phyloP scores from a whole-genome alignment of 2,888 invertebrate species.

The Lepidochitona cinerea region DNA sequence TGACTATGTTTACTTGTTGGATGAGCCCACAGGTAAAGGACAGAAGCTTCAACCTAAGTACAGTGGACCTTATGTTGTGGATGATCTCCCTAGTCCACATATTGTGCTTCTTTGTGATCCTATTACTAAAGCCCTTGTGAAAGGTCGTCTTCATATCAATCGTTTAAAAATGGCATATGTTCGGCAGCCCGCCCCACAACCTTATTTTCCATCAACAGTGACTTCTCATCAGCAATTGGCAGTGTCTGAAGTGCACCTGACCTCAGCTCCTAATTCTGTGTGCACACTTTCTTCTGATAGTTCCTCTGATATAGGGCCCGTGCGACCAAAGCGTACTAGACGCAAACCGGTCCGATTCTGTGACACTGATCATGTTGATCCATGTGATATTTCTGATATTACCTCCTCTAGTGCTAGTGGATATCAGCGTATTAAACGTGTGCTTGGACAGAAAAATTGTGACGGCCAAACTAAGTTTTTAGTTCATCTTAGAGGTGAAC shows the following conservation, averaged over 20 bases:
- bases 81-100: slow-evolving; percentile 24
- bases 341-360: background rate
- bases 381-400: background rate
- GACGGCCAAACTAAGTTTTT: slow-evolving; percentile 20
- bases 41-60: slow-evolving; percentile 29
- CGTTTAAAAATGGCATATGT: slow-evolving; percentile 33
- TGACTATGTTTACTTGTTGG: slow-evolving; percentile 31
- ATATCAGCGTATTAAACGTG: slow-evolving; percentile 17
- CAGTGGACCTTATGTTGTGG: slow-evolving; percentile 29
- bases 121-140: background rate
- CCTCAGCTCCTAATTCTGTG: no score
- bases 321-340: background rate
- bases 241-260: no score
- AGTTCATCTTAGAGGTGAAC: slow-evolving; percentile 24
- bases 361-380: background rate
- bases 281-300: background rate
- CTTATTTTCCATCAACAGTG: slow-evolving; percentile 14
- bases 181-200: slow-evolving; percentile 20
- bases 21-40: slow-evolving; percentile 22
- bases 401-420: background rate
- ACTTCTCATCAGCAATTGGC: no score
- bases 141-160: slow-evolving; percentile 27
- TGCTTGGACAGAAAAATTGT: slow-evolving; percentile 25
- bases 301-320: background rate
- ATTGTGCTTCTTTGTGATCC: slow-evolving; percentile 23